Evolutionary conservation across 1,140 invertebrate genomes (phyloP).

Genomic region (Agrilus planipennis): DNA sequence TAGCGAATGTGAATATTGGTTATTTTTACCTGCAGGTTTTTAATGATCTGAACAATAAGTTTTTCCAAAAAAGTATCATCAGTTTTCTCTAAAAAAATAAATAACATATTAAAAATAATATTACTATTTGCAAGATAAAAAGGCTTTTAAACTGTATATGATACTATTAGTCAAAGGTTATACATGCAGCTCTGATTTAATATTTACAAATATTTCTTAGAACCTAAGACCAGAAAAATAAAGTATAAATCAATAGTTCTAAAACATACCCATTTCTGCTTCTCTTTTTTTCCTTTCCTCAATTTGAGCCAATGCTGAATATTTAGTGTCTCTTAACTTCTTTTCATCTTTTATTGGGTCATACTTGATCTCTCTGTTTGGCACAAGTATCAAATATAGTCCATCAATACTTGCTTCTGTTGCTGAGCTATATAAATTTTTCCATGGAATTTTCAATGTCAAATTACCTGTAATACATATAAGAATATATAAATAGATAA

Average conservation of each 20-base stretch:
- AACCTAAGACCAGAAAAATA: neutral
- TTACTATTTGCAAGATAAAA: no score
- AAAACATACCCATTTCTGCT: constrained; percentile 50
- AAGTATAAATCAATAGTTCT: neutral
- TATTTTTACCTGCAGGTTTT: constrained; percentile 93
- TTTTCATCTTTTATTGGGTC: constrained; percentile 82
- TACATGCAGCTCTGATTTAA: no score
- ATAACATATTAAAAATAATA: no score
- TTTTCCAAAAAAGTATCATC: constrained; percentile 94
- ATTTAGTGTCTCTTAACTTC: constrained; percentile 66
- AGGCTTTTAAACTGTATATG: no score
- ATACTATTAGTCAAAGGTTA: no score
- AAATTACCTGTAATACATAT: constrained; percentile 58
- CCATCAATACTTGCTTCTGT: constrained; percentile 82
- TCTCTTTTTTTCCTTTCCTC: constrained; percentile 68
- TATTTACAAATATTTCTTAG: no score
- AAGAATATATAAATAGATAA: neutral
- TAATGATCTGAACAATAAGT: constrained; percentile 87
- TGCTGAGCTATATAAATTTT: constrained; percentile 87
- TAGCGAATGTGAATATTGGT: constrained; percentile 91
- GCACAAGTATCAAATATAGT: constrained; percentile 78
- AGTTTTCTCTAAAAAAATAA: constrained; percentile 4
- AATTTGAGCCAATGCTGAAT: constrained; percentile 67
- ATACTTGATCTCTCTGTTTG: constrained; percentile 79
- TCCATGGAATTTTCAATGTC: constrained; percentile 95